phyloP scores from a whole-genome alignment of 2,113 vertebrate genomes.

The Bujurquina vittata region DNA sequence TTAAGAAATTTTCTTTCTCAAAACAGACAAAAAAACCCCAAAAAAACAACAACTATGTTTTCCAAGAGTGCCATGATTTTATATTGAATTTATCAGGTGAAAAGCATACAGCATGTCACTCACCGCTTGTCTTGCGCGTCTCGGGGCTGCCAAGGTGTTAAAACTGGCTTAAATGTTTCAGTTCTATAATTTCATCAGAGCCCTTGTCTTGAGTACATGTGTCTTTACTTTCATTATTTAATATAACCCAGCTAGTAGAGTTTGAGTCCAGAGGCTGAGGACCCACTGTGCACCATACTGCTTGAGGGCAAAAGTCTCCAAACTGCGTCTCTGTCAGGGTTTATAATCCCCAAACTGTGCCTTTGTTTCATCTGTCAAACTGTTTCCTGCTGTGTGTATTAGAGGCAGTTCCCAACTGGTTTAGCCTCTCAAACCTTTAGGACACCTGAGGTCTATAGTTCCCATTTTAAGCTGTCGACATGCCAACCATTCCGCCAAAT shows the following conservation, averaged over 20 bases:
- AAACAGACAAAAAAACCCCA: too few species aligned
- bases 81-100: not conserved
- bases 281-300: constrained; percentile 43
- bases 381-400: constrained; percentile 33
- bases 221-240: constrained; percentile 30
- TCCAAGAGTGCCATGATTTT: not conserved
- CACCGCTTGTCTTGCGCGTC: constrained; percentile 1
- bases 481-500: constrained; percentile 28
- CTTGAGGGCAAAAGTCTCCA: constrained; percentile 53
- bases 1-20: not conserved
- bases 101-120: not conserved
- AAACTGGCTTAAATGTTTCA: constrained; percentile 19
- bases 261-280: constrained; percentile 29
- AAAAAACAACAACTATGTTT: too few species aligned
- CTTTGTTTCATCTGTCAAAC: constrained; percentile 56
- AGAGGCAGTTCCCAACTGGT: constrained; percentile 27
- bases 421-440: constrained; percentile 30
- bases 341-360: constrained; percentile 45
- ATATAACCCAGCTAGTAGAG: constrained; percentile 35
- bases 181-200: constrained; percentile 23
- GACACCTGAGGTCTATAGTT: constrained; percentile 6
- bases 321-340: constrained; percentile 25
- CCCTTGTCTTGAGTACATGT: constrained; percentile 43
- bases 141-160: constrained; percentile 15
- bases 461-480: constrained; percentile 7